These are phyloP conservation scores for Dolichallabes microphthalmus DNA, from an alignment of 2,113 vertebrate genomes.

Conservation along the genomic window DNA sequence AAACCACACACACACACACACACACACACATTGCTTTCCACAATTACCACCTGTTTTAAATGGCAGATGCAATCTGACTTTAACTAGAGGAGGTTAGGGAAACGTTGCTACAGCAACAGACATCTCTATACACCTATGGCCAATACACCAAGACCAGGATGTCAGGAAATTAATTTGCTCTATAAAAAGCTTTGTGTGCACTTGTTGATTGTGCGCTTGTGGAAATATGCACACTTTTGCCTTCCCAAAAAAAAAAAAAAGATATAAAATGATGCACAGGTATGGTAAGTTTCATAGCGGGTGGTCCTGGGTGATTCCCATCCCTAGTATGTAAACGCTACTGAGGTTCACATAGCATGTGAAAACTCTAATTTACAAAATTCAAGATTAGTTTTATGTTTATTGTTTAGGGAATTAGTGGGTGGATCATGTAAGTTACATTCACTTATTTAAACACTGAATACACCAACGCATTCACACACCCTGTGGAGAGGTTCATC, in stretches of 20 bases:
- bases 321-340: not conserved
- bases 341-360: not conserved
- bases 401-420: too few species aligned
- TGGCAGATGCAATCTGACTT: not conserved
- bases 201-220: too few species aligned
- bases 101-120: not conserved
- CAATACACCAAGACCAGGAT: not conserved
- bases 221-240: not conserved
- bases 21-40: not conserved
- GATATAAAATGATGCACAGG: not conserved
- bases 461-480: conserved; percentile 17
- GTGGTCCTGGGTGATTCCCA: too few species aligned
- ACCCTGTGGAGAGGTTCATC: conserved; percentile 91
- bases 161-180: not conserved
- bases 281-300: too few species aligned
- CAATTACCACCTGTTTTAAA: too few species aligned
- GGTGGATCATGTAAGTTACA: not conserved
- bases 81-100: not conserved
- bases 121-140: not conserved
- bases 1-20: conserved; percentile 38
- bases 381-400: not conserved
- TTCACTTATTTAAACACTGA: not conserved
- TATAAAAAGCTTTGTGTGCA: not conserved
- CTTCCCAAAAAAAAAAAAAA: not conserved
- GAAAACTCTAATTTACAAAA: not conserved